Conservation (phyloP, 2,888 invertebrate species). For the Gastrophysa polygoni region DNA sequence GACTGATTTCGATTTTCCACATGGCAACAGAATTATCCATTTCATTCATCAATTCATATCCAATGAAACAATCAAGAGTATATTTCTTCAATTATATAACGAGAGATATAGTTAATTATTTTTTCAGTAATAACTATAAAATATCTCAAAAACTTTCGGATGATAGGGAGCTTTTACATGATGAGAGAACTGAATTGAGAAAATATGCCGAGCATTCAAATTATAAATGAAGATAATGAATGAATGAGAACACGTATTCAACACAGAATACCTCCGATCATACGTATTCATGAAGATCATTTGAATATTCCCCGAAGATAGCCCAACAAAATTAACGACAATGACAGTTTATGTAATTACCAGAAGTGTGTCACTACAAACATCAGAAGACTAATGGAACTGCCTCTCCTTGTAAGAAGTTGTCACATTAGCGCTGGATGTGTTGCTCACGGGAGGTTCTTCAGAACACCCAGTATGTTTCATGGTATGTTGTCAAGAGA, state of each 20-base stretch:
- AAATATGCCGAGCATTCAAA: too few relatives aligned
- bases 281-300: slow-evolving; percentile 16
- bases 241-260: background rate
- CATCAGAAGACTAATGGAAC: slow-evolving; percentile 24
- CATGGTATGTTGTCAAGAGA: background rate
- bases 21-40: too few relatives aligned
- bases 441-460: background rate
- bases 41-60: too few relatives aligned
- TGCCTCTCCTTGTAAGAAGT: background rate
- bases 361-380: slow-evolving; percentile 28
- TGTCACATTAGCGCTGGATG: background rate
- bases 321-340: slow-evolving; percentile 14
- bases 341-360: slow-evolving; percentile 29
- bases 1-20: too few relatives aligned
- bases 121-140: too few relatives aligned
- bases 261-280: background rate
- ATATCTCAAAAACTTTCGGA: too few relatives aligned
- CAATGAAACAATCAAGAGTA: too few relatives aligned
- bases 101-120: too few relatives aligned
- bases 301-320: slow-evolving; percentile 24
- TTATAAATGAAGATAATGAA: too few relatives aligned
- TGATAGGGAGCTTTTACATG: too few relatives aligned
- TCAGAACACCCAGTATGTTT: background rate
- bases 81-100: too few relatives aligned
- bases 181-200: too few relatives aligned